phyloP scores from a whole-genome alignment of 2,797 vertebrate genomes.

The Coracias cyanogaster region DNA sequence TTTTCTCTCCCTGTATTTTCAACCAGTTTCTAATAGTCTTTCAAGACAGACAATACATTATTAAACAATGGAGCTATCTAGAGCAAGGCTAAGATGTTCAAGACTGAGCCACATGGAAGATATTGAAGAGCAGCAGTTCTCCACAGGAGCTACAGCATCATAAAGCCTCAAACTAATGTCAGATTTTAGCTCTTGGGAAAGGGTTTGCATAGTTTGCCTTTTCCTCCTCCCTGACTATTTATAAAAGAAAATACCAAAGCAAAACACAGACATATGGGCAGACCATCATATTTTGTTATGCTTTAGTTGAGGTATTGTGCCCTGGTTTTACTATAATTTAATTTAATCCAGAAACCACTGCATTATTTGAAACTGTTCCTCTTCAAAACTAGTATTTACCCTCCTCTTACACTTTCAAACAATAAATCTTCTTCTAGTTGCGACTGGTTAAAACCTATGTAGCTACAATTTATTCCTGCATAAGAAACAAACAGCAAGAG shows the following conservation, averaged over 20 bases:
- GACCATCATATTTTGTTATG: neutral
- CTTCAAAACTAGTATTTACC: neutral
- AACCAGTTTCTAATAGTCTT: neutral
- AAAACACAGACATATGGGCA: neutral
- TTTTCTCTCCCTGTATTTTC: rapidly evolving
- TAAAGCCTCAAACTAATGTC: neutral
- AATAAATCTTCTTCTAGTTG: neutral
- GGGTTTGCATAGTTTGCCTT: neutral
- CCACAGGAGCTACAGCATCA: neutral
- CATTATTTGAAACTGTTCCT: neutral
- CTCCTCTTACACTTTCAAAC: neutral
- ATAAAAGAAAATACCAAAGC: constrained; percentile 6
- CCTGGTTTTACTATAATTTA: neutral
- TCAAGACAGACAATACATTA: rapidly evolving
- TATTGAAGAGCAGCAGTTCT: neutral
- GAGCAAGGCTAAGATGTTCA: neutral
- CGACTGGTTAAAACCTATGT: neutral
- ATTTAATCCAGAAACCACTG: neutral
- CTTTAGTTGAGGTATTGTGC: neutral
- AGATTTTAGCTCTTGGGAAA: neutral
- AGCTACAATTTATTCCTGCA: neutral
- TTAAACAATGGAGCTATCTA: neutral
- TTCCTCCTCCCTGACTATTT: neutral
- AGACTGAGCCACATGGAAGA: neutral
- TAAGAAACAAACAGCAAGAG: neutral